Evolutionary conservation across 2,888 invertebrate species (phyloP).

Genomic region (Hypena proboscidalis): DNA sequence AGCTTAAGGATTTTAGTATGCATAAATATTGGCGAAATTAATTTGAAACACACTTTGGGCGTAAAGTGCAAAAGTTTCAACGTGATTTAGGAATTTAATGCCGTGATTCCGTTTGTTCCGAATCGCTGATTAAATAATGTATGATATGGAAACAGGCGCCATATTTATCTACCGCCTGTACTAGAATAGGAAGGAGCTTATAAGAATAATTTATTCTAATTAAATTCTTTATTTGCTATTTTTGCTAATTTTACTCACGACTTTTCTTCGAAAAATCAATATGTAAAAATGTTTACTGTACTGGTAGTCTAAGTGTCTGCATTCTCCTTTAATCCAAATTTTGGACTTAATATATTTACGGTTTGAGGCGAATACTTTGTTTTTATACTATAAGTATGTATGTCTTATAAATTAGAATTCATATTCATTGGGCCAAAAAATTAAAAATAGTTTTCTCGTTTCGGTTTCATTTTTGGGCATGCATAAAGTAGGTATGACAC

Average conservation of each 20-base stretch:
- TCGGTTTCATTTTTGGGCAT: too few relatives aligned
- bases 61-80: slow-evolving; percentile 15
- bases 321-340: slow-evolving; percentile 1
- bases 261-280: slow-evolving; percentile 14
- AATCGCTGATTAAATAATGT: slow-evolving; percentile 14
- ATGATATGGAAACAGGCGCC: slow-evolving; percentile 6
- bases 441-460: too few relatives aligned
- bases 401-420: too few relatives aligned
- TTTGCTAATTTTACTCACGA: slow-evolving; percentile 19
- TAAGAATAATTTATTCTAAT: slow-evolving; percentile 21
- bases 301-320: slow-evolving; percentile 4
- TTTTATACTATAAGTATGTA: too few relatives aligned
- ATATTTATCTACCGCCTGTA: slow-evolving; percentile 12
- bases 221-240: slow-evolving; percentile 12
- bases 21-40: slow-evolving; percentile 31
- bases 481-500: too few relatives aligned
- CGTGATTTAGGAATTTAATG: slow-evolving; percentile 14
- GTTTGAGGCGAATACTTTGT: too few relatives aligned
- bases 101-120: slow-evolving; percentile 11
- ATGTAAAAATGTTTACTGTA: slow-evolving; percentile 9
- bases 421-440: too few relatives aligned
- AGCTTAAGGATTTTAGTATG: slow-evolving; percentile 31
- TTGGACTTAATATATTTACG: background rate
- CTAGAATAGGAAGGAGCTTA: slow-evolving; percentile 17
- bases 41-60: slow-evolving; percentile 25